Evolutionary conservation across 2,888 invertebrate species (phyloP).

Genomic region (Gerris lacustris): DNA sequence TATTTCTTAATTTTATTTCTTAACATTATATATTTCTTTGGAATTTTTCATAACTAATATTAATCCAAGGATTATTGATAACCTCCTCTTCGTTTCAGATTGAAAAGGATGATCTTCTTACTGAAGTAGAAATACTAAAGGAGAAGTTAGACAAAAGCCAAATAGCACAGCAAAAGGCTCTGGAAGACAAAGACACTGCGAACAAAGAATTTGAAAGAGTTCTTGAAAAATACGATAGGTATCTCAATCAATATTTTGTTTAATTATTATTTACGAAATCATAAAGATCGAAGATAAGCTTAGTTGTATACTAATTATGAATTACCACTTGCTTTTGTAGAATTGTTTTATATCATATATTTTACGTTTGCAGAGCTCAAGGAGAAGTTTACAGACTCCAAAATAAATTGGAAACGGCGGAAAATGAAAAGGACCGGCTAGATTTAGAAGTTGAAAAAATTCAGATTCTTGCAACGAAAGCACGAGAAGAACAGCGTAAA

Average conservation of each 20-base stretch:
- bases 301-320: too few species aligned
- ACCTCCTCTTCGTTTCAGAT: conserved; percentile 44
- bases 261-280: too few species aligned
- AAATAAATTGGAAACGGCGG: conserved; percentile 73
- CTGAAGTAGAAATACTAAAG: conserved; percentile 73
- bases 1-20: too few species aligned
- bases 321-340: too few species aligned
- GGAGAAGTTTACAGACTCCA: conserved; percentile 80
- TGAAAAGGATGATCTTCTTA: conserved; percentile 72
- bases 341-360: too few species aligned
- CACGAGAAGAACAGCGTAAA: conserved; percentile 73
- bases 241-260: conserved; percentile 25
- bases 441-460: conserved; percentile 79
- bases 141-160: conserved; percentile 82
- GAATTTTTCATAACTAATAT: too few species aligned
- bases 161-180: conserved; percentile 65
- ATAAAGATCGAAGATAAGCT: too few species aligned
- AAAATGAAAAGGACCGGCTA: conserved; percentile 74
- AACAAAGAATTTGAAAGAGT: conserved; percentile 86
- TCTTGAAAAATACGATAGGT: conserved; percentile 84
- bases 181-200: conserved; percentile 76
- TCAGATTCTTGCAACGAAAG: conserved; percentile 61
- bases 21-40: too few species aligned
- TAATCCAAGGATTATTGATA: too few species aligned
- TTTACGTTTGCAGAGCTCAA: conserved; percentile 53